Percentiles rank a stretch among this genome's conserved stretches.
Conservation (phyloP, 2,888 invertebrate genomes). For the Drosophila tanythrix region DNA sequence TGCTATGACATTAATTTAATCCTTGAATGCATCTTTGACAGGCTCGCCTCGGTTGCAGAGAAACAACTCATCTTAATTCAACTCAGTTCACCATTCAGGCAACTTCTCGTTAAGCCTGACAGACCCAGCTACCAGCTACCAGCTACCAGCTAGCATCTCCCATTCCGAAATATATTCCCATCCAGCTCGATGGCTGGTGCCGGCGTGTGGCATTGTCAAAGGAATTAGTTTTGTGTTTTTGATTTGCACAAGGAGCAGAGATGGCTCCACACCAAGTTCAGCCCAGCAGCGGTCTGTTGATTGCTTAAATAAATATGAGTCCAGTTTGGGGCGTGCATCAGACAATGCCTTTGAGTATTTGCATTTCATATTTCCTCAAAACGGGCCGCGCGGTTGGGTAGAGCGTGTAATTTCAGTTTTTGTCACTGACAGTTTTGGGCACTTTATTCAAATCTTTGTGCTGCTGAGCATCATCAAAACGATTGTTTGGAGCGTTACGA, state of each 20-base stretch:
- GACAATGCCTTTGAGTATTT: conserved; percentile 72
- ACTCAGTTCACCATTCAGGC: conserved; percentile 19
- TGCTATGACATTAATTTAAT: conserved; percentile 80
- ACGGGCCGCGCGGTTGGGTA: background rate
- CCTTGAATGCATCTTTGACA: conserved; percentile 81
- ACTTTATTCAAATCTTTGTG: conserved; percentile 75
- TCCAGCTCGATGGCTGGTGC: conserved; percentile 42
- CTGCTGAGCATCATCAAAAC: conserved; percentile 51
- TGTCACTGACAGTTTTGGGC: conserved; percentile 74
- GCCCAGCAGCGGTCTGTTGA: conserved; percentile 68
- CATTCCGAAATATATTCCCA: conserved; percentile 9
- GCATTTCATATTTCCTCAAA: conserved; percentile 58
- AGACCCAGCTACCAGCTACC: conserved; percentile 21
- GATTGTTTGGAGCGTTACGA: conserved; percentile 37
- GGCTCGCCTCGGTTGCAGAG: conserved; percentile 44
- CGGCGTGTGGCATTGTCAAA: conserved; percentile 78
- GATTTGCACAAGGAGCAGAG: conserved; percentile 71
- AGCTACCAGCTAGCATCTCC: background rate
- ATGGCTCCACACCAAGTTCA: conserved; percentile 29
- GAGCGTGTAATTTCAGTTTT: conserved; percentile 65
- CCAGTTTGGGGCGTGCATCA: conserved; percentile 66
- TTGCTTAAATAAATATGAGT: conserved; percentile 77
- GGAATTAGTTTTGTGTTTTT: conserved; percentile 80
- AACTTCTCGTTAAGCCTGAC: conserved; percentile 41
- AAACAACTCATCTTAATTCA: conserved; percentile 38